Evolutionary conservation across 2,797 vertebrate genomes (phyloP), one percentile per base, ranked within the genome.

Genomic region (Cynodonichthys magdalenae): DNA sequence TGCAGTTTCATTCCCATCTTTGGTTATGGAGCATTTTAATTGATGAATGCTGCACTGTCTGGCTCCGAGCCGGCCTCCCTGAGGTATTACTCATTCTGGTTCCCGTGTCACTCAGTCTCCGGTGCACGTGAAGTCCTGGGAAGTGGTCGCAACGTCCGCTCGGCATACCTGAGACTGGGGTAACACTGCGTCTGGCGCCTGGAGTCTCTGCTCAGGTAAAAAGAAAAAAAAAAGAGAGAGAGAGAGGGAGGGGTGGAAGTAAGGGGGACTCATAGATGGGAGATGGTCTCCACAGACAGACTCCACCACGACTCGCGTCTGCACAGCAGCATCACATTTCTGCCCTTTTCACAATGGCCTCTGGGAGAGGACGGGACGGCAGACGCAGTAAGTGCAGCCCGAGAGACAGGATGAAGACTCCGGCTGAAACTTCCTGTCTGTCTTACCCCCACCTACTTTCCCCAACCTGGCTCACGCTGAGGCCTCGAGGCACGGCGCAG

Each of bases 151-250:
- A 83, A 71, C 86, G 83, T 92, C 92, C 87, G 75, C 88, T 84
- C 85, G 80, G 88, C 95, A 95, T 95, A 96, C 95, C 95, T 95
- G 94, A 95, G 94, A 94, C 94, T 95, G 94, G 92, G 92, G 95
- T 95, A 94, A 93, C 90, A 88, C 81, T 0, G 87, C 88, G 94
- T 91, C 94, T 95, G 95, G 94, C 94, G 95, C 95, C 95, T 93
- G 87, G 82, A 91, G 92, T 95, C 94, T 95, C 69, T 55, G 77
- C 79, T 80, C 65, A 53, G 66, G 67, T 27, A 39, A 53, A 34
- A 47, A 58, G 29, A 45, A 50, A 50, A n/a, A 51, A 50, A 53
- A 45, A 34, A 59, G 45, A 34, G 31, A 12, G 15, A 78, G 80
- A 73, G 82, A 76, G 73, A 84, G 87, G 69, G 36, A 74, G 74